These are phyloP conservation scores for Tetramorium bicarinatum DNA, from an alignment of 2,888 invertebrate species.

Conservation along the genomic window DNA sequence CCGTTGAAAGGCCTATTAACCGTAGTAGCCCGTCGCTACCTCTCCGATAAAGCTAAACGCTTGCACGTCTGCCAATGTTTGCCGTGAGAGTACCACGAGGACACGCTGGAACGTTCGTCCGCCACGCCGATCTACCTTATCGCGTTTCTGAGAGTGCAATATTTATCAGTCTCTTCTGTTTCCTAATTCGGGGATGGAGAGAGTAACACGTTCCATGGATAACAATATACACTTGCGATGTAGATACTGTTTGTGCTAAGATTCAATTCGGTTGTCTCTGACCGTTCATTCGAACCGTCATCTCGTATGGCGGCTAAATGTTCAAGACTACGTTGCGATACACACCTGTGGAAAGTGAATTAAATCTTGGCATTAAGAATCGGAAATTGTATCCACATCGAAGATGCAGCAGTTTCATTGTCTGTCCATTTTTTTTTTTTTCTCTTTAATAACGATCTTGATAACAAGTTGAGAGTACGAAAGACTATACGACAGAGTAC, in stretches of 20 bases:
- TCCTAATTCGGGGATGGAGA: not conserved
- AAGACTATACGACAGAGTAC: constrained; percentile 40
- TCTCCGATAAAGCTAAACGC: constrained; percentile 38
- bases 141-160: constrained; percentile 1
- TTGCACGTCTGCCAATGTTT: constrained; percentile 44
- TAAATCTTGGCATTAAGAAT: not conserved
- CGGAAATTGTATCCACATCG: not conserved
- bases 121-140: constrained; percentile 62
- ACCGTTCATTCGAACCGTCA: not conserved
- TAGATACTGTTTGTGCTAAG: not conserved
- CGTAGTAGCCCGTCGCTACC: not conserved
- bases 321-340: not conserved
- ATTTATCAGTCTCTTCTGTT: not conserved
- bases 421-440: not conserved
- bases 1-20: constrained; percentile 29
- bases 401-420: not conserved
- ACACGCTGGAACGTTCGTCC: constrained; percentile 12
- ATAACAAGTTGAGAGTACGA: constrained; percentile 1
- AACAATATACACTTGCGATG: not conserved
- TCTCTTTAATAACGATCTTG: not conserved
- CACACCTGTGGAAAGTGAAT: not conserved
- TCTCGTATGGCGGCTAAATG: not conserved
- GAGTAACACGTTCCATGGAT: constrained; percentile 14
- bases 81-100: constrained; percentile 41
- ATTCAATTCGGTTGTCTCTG: not conserved